phyloP scores from a whole-genome alignment of 2,888 invertebrate genomes.

The Ferdinandea cuprea region DNA sequence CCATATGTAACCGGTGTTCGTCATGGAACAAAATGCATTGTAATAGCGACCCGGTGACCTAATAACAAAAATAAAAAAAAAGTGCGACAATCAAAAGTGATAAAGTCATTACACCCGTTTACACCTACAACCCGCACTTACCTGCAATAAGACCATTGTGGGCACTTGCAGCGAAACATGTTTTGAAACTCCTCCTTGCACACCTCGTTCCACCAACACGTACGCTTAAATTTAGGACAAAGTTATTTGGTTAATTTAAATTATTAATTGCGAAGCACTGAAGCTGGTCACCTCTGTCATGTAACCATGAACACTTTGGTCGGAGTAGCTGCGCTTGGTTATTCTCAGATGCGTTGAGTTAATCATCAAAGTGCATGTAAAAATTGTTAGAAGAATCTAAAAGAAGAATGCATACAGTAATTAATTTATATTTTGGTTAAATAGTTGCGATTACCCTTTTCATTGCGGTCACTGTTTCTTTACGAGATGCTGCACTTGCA shows the following conservation, averaged over 20 bases:
- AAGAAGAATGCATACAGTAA: conserved; percentile 15
- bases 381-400: conserved; percentile 75
- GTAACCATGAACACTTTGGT: conserved; percentile 91
- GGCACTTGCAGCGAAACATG: conserved; percentile 93
- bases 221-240: conserved; percentile 86
- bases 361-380: conserved; percentile 75
- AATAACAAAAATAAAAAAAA: conserved; percentile 37
- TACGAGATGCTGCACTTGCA: conserved; percentile 55
- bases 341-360: conserved; percentile 80
- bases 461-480: conserved; percentile 41
- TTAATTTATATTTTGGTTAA: conserved; percentile 1
- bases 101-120: conserved; percentile 9
- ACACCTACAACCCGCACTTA: conserved; percentile 57
- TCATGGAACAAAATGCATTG: conserved; percentile 95
- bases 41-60: conserved; percentile 93
- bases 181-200: conserved; percentile 96
- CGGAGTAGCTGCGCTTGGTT: conserved; percentile 89
- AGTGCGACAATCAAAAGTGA: conserved; percentile 8
- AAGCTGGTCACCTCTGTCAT: conserved; percentile 89
- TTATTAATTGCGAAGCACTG: conserved; percentile 15
- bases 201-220: conserved; percentile 97
- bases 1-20: conserved; percentile 95
- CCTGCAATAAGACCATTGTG: conserved; percentile 93
- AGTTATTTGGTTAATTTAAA: conserved; percentile 27
- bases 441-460: conserved; percentile 50